Evolutionary conservation across 2,888 invertebrate genomes (phyloP), one percentile per base, ranked within the genome.

Genomic region (Spodoptera picta): DNA sequence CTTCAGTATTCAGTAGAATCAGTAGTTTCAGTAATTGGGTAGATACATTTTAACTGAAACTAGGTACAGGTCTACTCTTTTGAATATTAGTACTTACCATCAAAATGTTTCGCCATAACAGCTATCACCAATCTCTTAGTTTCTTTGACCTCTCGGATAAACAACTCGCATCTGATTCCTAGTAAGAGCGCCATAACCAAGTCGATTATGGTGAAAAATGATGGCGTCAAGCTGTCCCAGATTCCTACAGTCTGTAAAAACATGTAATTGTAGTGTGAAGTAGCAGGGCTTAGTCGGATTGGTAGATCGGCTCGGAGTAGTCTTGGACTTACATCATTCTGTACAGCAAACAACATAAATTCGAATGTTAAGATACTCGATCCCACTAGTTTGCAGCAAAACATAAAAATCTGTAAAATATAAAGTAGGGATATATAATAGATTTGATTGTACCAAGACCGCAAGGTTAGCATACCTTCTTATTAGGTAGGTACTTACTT

Each of bases 241-340:
- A 78, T 50, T n/a, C 83, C 80, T 31, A 80, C 48, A 2, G 65
- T 45, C 43, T 79, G 71, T 9, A 78, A 46, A 45, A 36, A 36
- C 6, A 31, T 31, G 4, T 0, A 31, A 31, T 31, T 31, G 6
- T 31, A 31, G 31, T 31, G 31, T 31, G 6, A 31, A 6, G 31
- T 31, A 31, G 31, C 19, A 19, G 19, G 19, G 19, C 19, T 19
- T 19, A 19, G 19, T 19, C 19, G 19, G n/a, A n/a, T n/a, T n/a
- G n/a, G n/a, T n/a, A n/a, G n/a, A n/a, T n/a, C n/a, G n/a, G n/a
- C n/a, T n/a, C n/a, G n/a, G n/a, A n/a, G n/a, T n/a, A n/a, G n/a
- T n/a, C n/a, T n/a, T n/a, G n/a, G n/a, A n/a, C 86, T 86, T 82
- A 90, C 90, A 61, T 83, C 84, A 44, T 69, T 78, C 73, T 85